Evolutionary conservation across 2,888 invertebrate species (phyloP).

Genomic region (Lasioglossum marginatum): DNA sequence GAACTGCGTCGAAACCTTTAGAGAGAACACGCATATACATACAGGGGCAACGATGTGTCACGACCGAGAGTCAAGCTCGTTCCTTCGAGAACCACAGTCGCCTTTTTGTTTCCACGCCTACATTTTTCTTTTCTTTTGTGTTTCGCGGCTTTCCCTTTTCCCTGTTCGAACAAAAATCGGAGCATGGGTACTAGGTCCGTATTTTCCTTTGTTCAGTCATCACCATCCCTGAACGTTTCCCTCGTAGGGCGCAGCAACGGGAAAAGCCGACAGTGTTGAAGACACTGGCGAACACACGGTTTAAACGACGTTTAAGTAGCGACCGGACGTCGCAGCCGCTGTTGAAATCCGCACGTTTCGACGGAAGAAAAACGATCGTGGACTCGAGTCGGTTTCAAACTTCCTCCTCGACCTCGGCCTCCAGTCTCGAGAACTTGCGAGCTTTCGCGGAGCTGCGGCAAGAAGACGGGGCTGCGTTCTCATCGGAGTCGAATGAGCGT

Average conservation of each 20-base stretch:
- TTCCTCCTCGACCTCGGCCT: constrained; percentile 29
- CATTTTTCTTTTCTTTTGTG: not conserved
- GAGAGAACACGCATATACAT: not conserved
- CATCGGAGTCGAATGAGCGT: constrained; percentile 48
- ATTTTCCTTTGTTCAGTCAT: constrained; percentile 68
- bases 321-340: constrained; percentile 59
- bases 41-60: constrained; percentile 16
- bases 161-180: constrained; percentile 31
- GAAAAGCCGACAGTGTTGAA: constrained; percentile 57
- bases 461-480: constrained; percentile 37
- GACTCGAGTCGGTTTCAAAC: constrained; percentile 46
- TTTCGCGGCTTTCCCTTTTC: not conserved
- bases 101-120: not conserved
- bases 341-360: constrained; percentile 54
- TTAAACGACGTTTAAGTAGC: constrained; percentile 62
- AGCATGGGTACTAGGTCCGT: constrained; percentile 63
- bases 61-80: not conserved
- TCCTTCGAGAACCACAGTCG: not conserved
- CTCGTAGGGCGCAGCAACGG: constrained; percentile 67
- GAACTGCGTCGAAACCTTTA: not conserved
- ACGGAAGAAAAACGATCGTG: constrained; percentile 48
- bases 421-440: constrained; percentile 51
- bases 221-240: constrained; percentile 72
- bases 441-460: constrained; percentile 40
- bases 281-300: constrained; percentile 55